Conservation (phyloP, 2,113 vertebrate genomes). For the Trachemys scripta region DNA sequence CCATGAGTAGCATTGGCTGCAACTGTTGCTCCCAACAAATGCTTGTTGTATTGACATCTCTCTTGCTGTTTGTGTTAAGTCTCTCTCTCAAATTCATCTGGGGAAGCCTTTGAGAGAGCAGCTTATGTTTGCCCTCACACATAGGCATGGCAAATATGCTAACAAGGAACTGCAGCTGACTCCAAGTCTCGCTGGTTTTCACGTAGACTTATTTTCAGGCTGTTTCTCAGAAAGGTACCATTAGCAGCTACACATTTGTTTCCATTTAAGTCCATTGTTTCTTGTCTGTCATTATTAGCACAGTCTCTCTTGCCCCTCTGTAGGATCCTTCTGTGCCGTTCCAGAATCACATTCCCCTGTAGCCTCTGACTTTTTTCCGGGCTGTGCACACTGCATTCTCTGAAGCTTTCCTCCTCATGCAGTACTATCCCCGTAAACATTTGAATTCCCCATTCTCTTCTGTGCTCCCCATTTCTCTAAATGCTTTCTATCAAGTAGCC, state of each 20-base stretch:
- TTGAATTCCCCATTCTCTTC: slow-evolving; percentile 45
- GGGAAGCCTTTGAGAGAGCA: neutral
- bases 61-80: neutral
- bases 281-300: neutral
- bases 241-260: neutral
- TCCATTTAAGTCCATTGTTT: neutral
- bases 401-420: neutral
- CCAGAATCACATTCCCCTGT: neutral
- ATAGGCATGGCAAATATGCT: neutral
- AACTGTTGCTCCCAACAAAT: neutral
- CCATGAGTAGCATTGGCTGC: neutral
- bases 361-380: neutral
- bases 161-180: neutral
- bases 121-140: neutral
- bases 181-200: neutral
- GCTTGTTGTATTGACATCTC: rapidly evolving
- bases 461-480: neutral
- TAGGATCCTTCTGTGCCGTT: neutral
- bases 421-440: slow-evolving; percentile 35
- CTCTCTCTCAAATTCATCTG: neutral
- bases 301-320: neutral
- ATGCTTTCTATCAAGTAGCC: slow-evolving; percentile 38
- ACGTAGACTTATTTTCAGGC: neutral
- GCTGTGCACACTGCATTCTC: neutral
- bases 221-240: neutral